Evolutionary conservation across 2,797 vertebrate species (phyloP).

Genomic region (Clarias platycephalus): DNA sequence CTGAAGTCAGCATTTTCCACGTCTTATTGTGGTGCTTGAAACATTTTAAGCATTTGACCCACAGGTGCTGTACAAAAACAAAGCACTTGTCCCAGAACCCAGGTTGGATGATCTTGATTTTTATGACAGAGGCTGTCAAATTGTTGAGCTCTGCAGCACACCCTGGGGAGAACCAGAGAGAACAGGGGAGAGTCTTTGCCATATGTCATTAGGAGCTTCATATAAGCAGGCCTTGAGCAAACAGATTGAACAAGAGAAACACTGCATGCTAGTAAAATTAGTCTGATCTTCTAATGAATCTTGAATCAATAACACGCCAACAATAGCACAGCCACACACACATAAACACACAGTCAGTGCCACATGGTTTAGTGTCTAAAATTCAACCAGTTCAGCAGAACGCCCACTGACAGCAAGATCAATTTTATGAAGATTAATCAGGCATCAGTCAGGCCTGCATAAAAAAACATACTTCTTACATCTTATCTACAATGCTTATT

Average conservation of each 20-base stretch:
- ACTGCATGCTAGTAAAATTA: constrained; percentile 24
- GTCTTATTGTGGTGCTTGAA: background rate
- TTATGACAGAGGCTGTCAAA: constrained; percentile 35
- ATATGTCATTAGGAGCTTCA: constrained; percentile 29
- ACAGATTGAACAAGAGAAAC: constrained; percentile 40
- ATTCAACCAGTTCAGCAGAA: constrained; percentile 26
- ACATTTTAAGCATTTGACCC: constrained; percentile 12
- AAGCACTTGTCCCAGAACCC: background rate
- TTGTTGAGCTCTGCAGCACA: constrained; percentile 29
- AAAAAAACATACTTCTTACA: constrained; percentile 37
- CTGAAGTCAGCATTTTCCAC: constrained; percentile 23
- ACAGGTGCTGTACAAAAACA: constrained; percentile 19
- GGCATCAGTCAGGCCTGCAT: constrained; percentile 25
- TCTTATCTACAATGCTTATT: constrained; percentile 23
- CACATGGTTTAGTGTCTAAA: constrained; percentile 16
- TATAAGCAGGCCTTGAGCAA: background rate
- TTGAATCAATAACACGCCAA: constrained; percentile 53
- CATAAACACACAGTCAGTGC: background rate
- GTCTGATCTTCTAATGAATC: constrained; percentile 46
- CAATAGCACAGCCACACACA: constrained; percentile 33
- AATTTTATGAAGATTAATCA: constrained; percentile 51
- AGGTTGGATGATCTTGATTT: constrained; percentile 21
- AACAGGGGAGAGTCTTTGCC: background rate
- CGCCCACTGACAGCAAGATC: constrained; percentile 35
- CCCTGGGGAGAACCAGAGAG: background rate